Evolutionary conservation across 2,113 vertebrate genomes (phyloP).

Genomic region (Antennarius striatus): DNA sequence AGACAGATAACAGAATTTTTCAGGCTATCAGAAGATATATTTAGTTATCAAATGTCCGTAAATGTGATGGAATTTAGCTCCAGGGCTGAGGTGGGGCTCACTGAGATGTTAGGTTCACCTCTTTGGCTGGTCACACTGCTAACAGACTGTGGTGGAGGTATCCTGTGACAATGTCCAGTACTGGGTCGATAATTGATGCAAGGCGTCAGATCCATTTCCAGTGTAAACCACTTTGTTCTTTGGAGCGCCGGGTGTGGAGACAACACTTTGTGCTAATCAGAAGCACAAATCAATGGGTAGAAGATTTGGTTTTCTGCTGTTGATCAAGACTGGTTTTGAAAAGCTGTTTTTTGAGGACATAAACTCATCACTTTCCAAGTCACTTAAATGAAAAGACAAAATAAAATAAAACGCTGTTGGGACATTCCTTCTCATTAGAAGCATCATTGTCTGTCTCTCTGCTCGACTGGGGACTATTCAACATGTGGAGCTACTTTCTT

Average conservation of each 20-base stretch:
- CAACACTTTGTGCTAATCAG: background rate
- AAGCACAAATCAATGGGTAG: background rate
- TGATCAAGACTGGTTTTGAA: background rate
- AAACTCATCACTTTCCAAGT: background rate
- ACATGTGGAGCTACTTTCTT: constrained; percentile 18
- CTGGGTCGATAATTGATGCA: background rate
- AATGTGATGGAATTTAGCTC: constrained; percentile 1
- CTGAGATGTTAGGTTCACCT: background rate
- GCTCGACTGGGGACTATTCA: constrained; percentile 10
- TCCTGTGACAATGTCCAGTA: background rate
- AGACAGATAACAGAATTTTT: background rate
- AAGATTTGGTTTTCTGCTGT: background rate
- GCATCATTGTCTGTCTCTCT: background rate
- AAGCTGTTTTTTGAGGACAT: background rate
- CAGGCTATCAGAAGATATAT: background rate
- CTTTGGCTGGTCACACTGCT: background rate
- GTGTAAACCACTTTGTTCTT: background rate
- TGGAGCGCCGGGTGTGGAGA: background rate
- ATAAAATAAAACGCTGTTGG: background rate
- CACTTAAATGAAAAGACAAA: background rate
- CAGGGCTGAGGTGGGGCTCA: background rate
- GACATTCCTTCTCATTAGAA: constrained; percentile 12
- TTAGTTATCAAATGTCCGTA: constrained; percentile 9
- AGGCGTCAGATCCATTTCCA: background rate
- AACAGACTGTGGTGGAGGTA: background rate